Conservation (phyloP, 2,113 vertebrate species). For the Lepus timidus region DNA sequence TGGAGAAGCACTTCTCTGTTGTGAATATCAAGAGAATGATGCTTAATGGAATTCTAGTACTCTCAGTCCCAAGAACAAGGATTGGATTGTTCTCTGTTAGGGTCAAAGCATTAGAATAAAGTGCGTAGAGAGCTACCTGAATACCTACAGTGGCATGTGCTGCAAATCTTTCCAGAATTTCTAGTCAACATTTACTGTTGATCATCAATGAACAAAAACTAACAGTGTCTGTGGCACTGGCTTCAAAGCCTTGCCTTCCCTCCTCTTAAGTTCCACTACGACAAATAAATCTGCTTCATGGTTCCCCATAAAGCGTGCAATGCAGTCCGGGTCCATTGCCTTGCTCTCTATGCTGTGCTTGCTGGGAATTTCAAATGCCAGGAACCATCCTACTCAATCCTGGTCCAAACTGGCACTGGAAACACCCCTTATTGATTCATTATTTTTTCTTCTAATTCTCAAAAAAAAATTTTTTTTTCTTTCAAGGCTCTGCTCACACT, state of each 20-base stretch:
- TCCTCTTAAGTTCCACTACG: not conserved
- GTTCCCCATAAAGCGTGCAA: not conserved
- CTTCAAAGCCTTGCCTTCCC: not conserved
- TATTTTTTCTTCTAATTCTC: slow-evolving; percentile 66
- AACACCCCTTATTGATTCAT: slow-evolving; percentile 1
- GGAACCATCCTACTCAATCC: not conserved
- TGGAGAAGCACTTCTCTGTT: not conserved
- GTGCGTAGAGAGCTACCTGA: not conserved
- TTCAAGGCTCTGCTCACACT: slow-evolving; percentile 71
- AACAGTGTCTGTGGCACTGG: not conserved
- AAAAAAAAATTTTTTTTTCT: not conserved
- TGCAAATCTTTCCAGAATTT: slow-evolving; percentile 9
- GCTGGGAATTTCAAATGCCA: not conserved
- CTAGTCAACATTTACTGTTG: not conserved
- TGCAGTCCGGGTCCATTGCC: not conserved
- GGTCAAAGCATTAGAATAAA: not conserved
- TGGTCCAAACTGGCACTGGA: not conserved
- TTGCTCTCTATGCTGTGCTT: not conserved
- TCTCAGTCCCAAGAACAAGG: not conserved
- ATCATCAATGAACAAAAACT: not conserved
- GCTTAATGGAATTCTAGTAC: not conserved
- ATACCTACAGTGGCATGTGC: not conserved
- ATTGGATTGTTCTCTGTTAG: not conserved
- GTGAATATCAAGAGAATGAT: not conserved
- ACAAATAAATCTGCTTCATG: not conserved